A percentile compares a stretch with the other conserved stretches of the same genome.
Evolutionary conservation across 2,113 vertebrate species (phyloP).

Genomic region (Chloropsis hardwickii): DNA sequence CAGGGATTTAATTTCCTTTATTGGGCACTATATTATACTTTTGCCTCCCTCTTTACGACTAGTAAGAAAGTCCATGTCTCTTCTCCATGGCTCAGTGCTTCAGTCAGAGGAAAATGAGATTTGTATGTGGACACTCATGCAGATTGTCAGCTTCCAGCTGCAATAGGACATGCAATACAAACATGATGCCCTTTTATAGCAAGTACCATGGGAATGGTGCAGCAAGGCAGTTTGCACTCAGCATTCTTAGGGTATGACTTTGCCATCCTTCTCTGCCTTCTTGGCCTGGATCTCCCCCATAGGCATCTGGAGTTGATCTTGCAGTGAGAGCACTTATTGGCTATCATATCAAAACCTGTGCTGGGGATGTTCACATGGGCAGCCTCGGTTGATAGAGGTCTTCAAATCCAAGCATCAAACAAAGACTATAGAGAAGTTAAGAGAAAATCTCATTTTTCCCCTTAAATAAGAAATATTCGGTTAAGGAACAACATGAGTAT

Average conservation of each 20-base stretch:
- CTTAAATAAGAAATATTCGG: neutral
- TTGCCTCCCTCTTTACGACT: neutral
- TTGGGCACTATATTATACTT: neutral
- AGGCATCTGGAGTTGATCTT: neutral
- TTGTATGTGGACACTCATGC: neutral
- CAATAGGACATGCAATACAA: neutral
- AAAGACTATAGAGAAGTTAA: neutral
- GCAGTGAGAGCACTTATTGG: neutral
- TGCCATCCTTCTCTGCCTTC: neutral
- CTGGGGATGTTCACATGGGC: accelerated
- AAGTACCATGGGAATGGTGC: neutral
- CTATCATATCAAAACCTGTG: neutral
- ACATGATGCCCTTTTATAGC: neutral
- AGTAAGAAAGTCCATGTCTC: neutral
- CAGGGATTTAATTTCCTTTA: neutral
- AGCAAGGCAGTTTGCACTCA: neutral
- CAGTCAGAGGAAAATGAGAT: neutral
- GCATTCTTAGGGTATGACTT: neutral
- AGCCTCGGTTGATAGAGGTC: neutral
- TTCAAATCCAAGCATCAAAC: neutral
- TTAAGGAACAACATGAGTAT: neutral
- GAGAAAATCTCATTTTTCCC: neutral
- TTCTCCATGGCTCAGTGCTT: neutral
- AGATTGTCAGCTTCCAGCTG: neutral
- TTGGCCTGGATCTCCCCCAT: neutral